Conservation (phyloP, 2,113 vertebrate genomes). For the Aptenodytes patagonicus region DNA sequence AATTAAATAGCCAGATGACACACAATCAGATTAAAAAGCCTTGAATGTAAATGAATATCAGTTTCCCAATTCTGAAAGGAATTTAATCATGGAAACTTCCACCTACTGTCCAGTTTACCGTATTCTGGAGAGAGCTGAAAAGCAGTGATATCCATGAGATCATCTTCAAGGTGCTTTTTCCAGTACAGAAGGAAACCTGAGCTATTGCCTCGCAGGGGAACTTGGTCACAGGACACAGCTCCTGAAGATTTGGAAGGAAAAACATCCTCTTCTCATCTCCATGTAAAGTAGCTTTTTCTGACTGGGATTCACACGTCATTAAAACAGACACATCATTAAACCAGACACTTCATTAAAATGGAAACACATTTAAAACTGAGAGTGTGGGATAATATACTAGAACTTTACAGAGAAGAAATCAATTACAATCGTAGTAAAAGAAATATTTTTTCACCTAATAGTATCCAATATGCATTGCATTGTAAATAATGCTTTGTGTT, state of each 20-base stretch:
- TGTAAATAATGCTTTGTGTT: background rate
- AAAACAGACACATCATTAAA: background rate
- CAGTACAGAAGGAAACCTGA: constrained; percentile 10
- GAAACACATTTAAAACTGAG: background rate
- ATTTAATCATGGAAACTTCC: background rate
- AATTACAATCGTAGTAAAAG: background rate
- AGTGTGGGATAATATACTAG: background rate
- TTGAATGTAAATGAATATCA: constrained; percentile 6
- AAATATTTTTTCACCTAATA: background rate
- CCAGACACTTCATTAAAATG: background rate
- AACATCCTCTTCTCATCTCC: background rate
- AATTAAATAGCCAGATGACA: constrained; percentile 12
- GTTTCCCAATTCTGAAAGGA: constrained; percentile 8
- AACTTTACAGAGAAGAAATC: background rate
- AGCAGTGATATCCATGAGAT: background rate
- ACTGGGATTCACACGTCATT: background rate
- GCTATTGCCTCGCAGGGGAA: background rate
- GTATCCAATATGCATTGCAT: background rate
- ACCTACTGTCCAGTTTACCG: background rate
- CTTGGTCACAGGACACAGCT: background rate
- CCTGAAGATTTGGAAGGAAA: background rate
- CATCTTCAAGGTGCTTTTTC: background rate
- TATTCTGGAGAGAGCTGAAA: background rate
- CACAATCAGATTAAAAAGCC: background rate
- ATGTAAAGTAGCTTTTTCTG: background rate